Evolutionary conservation across 2,888 invertebrate species (phyloP).

Genomic region (Clepsis dumicolana): DNA sequence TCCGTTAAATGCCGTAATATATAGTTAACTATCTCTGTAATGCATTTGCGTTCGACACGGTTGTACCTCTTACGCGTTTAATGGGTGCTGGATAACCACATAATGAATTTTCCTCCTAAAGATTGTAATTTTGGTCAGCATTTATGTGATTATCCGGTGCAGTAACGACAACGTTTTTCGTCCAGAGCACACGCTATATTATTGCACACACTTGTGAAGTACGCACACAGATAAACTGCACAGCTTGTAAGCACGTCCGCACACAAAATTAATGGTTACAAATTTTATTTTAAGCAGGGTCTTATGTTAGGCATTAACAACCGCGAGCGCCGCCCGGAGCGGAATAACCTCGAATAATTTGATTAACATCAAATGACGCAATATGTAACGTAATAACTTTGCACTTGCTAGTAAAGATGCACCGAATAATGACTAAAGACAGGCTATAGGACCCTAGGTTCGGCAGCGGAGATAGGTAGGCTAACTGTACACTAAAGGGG

Average conservation of each 20-base stretch:
- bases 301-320: slow-evolving; percentile 59
- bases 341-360: slow-evolving; percentile 62
- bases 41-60: slow-evolving; percentile 80
- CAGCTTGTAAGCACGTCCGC: slow-evolving; percentile 84
- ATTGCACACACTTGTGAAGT: slow-evolving; percentile 81
- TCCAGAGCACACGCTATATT: slow-evolving; percentile 76
- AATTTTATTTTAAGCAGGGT: slow-evolving; percentile 54
- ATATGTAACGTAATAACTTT: slow-evolving; percentile 78
- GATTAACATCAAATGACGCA: slow-evolving; percentile 72
- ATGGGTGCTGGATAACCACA: slow-evolving; percentile 73
- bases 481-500: slow-evolving; percentile 60
- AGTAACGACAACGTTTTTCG: slow-evolving; percentile 68
- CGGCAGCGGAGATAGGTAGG: slow-evolving; percentile 83
- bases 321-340: slow-evolving; percentile 56
- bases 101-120: slow-evolving; percentile 46
- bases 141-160: slow-evolving; percentile 72
- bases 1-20: slow-evolving; percentile 81
- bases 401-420: slow-evolving; percentile 78
- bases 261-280: slow-evolving; percentile 73
- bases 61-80: slow-evolving; percentile 64
- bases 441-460: slow-evolving; percentile 70
- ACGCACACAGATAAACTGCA: slow-evolving; percentile 81
- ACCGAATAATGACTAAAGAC: slow-evolving; percentile 69
- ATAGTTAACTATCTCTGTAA: slow-evolving; percentile 79
- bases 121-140: background rate